phyloP scores from a whole-genome alignment of 2,888 invertebrate species.

The Argynnis bischoffii region DNA sequence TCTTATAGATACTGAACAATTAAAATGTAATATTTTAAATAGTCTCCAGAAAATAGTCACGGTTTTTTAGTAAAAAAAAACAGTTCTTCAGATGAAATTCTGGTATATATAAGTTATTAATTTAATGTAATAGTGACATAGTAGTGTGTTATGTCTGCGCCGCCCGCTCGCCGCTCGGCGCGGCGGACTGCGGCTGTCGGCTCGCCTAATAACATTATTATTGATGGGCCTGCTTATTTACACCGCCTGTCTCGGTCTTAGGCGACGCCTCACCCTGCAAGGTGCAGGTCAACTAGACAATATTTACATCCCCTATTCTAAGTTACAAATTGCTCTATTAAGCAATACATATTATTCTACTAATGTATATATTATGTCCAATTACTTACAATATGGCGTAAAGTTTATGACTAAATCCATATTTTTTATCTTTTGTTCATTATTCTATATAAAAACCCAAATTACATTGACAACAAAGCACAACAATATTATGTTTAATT shows the following conservation, averaged over 20 bases:
- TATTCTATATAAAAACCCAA: no score
- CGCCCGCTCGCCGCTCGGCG: neutral
- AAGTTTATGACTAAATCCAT: no score
- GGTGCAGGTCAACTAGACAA: neutral
- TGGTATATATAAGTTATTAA: neutral
- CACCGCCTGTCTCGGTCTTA: neutral
- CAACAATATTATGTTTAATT: no score
- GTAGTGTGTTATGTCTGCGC: neutral
- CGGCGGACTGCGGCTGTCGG: neutral
- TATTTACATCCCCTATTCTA: neutral
- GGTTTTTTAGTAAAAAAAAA: neutral
- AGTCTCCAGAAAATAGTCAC: neutral
- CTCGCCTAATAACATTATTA: slow-evolving; percentile 30
- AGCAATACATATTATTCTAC: no score
- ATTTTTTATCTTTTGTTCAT: no score
- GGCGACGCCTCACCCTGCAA: neutral
- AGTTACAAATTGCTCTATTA: neutral
- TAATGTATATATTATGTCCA: no score
- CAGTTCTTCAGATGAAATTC: neutral
- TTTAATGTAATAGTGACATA: neutral
- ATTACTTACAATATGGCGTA: no score
- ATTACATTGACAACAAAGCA: no score
- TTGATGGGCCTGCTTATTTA: slow-evolving; percentile 16
- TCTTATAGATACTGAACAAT: no score
- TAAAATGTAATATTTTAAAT: no score